Evolutionary conservation across 2,797 vertebrate species (phyloP).

Genomic region (Lithobates sylvaticus): DNA sequence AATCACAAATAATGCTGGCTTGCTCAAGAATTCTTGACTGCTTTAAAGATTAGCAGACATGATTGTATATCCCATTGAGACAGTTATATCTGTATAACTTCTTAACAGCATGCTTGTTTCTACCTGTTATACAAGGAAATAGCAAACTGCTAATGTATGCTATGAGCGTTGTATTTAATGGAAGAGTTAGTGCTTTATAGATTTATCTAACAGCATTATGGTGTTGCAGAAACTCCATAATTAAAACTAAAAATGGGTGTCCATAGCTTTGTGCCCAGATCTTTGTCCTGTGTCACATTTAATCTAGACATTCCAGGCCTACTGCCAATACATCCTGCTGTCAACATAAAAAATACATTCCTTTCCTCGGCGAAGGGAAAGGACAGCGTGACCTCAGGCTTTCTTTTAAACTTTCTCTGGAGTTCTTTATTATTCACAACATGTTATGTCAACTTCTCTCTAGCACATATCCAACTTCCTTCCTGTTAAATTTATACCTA

Average conservation of each 20-base stretch:
- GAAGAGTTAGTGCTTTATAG: neutral
- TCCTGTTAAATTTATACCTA: neutral
- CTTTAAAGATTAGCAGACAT: neutral
- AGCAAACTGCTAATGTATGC: neutral
- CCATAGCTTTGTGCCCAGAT: neutral
- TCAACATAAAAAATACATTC: constrained; percentile 55
- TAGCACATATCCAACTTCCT: constrained; percentile 14
- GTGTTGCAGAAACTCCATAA: constrained; percentile 5
- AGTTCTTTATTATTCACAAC: constrained; percentile 55
- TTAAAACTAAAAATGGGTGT: constrained; percentile 31
- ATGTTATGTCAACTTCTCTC: constrained; percentile 30
- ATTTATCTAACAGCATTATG: constrained; percentile 20
- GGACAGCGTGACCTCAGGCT: constrained; percentile 46
- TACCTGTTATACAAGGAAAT: neutral
- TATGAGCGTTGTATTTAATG: neutral
- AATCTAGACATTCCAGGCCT: constrained; percentile 37
- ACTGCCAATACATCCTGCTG: constrained; percentile 48
- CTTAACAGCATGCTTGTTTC: neutral
- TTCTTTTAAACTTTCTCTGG: constrained; percentile 25
- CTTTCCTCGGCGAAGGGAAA: constrained; percentile 34
- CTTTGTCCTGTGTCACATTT: constrained; percentile 17
- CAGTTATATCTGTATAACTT: neutral
- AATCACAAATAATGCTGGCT: neutral
- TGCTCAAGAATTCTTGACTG: neutral
- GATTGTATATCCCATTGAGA: neutral